Conservation (phyloP, 1,140 invertebrate genomes). For the Ceratitis capitata region DNA sequence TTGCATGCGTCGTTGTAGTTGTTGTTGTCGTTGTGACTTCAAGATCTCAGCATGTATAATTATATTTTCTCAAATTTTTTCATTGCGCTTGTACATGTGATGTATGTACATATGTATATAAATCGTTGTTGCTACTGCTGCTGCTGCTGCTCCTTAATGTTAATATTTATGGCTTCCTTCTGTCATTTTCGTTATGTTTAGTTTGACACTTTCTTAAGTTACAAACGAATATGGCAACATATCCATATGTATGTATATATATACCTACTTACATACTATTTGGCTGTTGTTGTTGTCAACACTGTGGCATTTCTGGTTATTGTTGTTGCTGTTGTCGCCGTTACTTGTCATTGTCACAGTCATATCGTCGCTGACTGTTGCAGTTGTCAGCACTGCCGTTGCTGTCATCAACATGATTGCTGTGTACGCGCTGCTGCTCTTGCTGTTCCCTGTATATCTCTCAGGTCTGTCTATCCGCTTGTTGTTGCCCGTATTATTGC, state of each 20-base stretch:
- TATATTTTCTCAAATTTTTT: background rate
- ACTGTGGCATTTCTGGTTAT: background rate
- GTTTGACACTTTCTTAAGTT: slow-evolving; percentile 64
- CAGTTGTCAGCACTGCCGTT: slow-evolving; percentile 18
- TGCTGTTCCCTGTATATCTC: too few relatives aligned
- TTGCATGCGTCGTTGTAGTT: background rate
- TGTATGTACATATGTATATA: background rate
- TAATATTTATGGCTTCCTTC: slow-evolving; percentile 64
- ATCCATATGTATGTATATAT: too few relatives aligned
- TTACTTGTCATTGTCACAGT: slow-evolving; percentile 43
- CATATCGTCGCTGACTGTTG: slow-evolving; percentile 42
- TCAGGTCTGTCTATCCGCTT: slow-evolving; percentile 22
- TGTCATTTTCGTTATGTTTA: slow-evolving; percentile 64
- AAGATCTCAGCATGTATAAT: slow-evolving; percentile 8
- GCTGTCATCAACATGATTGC: slow-evolving; percentile 16
- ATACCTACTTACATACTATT: background rate
- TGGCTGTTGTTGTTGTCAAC: background rate
- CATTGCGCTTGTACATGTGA: background rate
- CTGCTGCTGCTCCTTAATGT: slow-evolving; percentile 50
- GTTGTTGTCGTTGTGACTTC: slow-evolving; percentile 35
- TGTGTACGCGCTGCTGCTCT: slow-evolving; percentile 5
- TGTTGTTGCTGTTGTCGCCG: slow-evolving; percentile 20
- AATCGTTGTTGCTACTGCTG: slow-evolving; percentile 43
- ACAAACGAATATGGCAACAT: too few relatives aligned
- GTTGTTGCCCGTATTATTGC: background rate